Percentiles rank a stretch among this genome's conserved stretches.
Conservation (phyloP, 2,113 vertebrate genomes). For the Raphicerus campestris region DNA sequence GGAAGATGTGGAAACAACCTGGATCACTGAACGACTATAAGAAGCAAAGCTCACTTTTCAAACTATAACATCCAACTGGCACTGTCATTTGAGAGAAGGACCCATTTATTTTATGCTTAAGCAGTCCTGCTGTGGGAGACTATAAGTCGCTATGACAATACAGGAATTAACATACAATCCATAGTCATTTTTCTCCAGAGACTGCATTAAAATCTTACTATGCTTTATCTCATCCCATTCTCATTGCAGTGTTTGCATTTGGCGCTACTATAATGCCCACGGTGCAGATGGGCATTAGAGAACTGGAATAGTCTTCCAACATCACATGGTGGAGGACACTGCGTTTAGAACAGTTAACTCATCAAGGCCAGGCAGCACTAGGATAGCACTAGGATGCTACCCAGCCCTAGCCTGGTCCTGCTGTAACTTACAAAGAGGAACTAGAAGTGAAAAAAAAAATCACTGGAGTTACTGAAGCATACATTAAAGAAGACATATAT, state of each 20-base stretch:
- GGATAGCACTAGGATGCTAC: rapidly evolving
- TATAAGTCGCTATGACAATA: too few relatives aligned
- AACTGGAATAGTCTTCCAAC: not conserved
- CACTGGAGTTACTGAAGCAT: not conserved
- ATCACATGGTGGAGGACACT: not conserved
- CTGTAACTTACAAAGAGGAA: not conserved
- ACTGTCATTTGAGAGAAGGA: not conserved
- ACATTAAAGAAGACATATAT: not conserved
- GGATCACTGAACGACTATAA: not conserved
- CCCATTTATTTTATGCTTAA: too few relatives aligned
- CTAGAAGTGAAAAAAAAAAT: not conserved
- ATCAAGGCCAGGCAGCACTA: not conserved
- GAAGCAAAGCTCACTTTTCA: not conserved
- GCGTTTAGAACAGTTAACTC: not conserved
- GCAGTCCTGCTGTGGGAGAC: not conserved
- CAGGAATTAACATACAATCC: rapidly evolving
- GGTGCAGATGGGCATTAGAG: not conserved
- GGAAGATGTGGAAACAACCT: not conserved
- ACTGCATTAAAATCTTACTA: not conserved
- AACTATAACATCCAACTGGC: rapidly evolving
- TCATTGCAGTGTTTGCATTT: not conserved
- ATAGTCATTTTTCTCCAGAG: not conserved
- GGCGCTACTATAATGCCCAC: not conserved
- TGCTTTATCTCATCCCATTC: not conserved
- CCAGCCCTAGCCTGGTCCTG: not conserved